Evolutionary conservation across 2,113 vertebrate genomes (phyloP).

Genomic region (Dasyornis broadbenti): DNA sequence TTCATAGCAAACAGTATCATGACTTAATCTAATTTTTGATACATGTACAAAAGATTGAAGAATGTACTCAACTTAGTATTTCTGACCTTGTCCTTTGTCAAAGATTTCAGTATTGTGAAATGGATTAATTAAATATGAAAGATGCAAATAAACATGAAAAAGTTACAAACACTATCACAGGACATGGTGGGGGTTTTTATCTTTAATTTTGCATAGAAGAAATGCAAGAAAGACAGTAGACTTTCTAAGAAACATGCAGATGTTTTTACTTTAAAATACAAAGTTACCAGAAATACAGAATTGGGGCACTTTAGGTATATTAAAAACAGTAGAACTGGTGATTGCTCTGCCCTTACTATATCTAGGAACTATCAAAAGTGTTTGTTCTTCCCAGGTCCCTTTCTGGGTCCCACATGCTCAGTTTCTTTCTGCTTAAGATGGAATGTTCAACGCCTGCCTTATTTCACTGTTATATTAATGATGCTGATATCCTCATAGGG

Average conservation of each 20-base stretch:
- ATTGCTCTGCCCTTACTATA: neutral
- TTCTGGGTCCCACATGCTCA: neutral
- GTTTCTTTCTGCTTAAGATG: neutral
- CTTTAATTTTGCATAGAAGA: neutral
- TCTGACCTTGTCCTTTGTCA: neutral
- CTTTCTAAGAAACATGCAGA: neutral
- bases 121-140: neutral
- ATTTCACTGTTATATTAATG: conserved; percentile 97
- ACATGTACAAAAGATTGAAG: neutral
- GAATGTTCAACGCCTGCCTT: neutral
- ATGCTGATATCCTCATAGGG: conserved; percentile 98
- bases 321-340: neutral
- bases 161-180: neutral
- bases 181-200: neutral
- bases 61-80: neutral
- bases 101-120: neutral
- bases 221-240: neutral
- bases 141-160: neutral
- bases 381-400: neutral
- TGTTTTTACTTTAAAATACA: conserved; percentile 32
- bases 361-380: neutral
- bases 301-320: conserved; percentile 27
- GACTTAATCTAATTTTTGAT: neutral
- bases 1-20: neutral
- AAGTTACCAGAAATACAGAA: conserved; percentile 53